Percentiles rank a stretch among this genome's conserved stretches.
phyloP scores from a whole-genome alignment of 2,797 vertebrate genomes.

The Numenius phaeopus region DNA sequence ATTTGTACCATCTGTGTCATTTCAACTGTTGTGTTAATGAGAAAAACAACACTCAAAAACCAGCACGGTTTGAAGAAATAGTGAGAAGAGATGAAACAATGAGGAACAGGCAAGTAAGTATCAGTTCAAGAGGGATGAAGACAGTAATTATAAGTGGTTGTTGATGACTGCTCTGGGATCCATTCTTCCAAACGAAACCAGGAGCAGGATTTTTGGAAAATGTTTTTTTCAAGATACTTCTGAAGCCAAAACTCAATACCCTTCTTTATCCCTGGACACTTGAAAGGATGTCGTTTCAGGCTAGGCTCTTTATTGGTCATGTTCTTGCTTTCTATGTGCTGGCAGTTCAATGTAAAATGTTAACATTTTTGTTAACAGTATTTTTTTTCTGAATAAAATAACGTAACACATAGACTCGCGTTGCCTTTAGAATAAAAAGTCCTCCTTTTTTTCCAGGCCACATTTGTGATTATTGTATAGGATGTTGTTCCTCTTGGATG shows the following conservation, averaged over 20 bases:
- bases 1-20: fast-evolving
- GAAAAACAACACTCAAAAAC: neutral
- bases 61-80: neutral
- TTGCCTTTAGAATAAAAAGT: neutral
- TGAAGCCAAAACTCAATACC: neutral
- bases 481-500: neutral
- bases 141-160: neutral
- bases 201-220: neutral
- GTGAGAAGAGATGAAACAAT: neutral
- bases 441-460: neutral
- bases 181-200: neutral
- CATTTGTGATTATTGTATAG: neutral
- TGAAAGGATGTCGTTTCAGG: neutral
- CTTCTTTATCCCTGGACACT: neutral
- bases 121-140: neutral
- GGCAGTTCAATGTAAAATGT: neutral
- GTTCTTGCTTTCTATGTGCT: neutral
- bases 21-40: neutral
- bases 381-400: neutral
- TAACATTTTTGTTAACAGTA: neutral
- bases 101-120: neutral
- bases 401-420: fast-evolving
- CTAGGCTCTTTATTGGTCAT: neutral
- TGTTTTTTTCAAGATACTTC: neutral
- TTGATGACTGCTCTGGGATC: neutral